Base-by-base conservation (phyloP, 2,888 invertebrate species). In the Stratiomys singularior region DNA sequence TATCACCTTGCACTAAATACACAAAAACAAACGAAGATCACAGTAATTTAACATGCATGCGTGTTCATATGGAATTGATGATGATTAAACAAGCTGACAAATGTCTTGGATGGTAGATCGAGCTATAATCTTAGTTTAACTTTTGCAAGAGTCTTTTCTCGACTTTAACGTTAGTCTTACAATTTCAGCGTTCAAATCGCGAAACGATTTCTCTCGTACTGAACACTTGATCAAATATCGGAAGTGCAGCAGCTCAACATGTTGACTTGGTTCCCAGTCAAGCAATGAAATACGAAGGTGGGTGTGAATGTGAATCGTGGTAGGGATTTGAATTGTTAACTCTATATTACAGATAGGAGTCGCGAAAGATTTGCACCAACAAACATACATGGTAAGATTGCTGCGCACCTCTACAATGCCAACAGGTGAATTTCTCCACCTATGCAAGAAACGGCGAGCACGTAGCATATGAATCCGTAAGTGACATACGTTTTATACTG, bases 341-440 rank as follows among this genome's bases (percentile, higher is more conserved):
- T 9, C 37, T 9, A 9, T 9, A 5, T 37, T 5, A 3, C 37
- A 37, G 9, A 37, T 9, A 37, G 9, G 37, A 37, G 9, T 3
- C 9, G 9, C 37, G 37, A 37, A 37, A 9, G 9, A 37, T 37
- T 9, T 5, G 3, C 9, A 13, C 27, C 23, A 25, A 60, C 23
- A 21, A 21, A 23, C 23, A 23, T n/a, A 23, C 21, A 15, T n/a
- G n/a, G 21, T 11, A 1, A 7, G 18, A 23, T 7, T 18, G 58
- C 58, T 13, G 15, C 21, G 15, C 58, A 58, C 58, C 23, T 52
- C 4, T 4, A 52, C 15, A 18, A 27, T 23, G 27, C 63, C 18
- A 60, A 60, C 64, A 66, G n/a, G 37, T 66, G 66, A 37, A 37
- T 66, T 66, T 37, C 66, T 66, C 44, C 37, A 37, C 18, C 30